A percentile compares a stretch with the other conserved stretches of the same genome.
phyloP scores from a whole-genome alignment of 2,113 vertebrate genomes.

The Saguinus midas region DNA sequence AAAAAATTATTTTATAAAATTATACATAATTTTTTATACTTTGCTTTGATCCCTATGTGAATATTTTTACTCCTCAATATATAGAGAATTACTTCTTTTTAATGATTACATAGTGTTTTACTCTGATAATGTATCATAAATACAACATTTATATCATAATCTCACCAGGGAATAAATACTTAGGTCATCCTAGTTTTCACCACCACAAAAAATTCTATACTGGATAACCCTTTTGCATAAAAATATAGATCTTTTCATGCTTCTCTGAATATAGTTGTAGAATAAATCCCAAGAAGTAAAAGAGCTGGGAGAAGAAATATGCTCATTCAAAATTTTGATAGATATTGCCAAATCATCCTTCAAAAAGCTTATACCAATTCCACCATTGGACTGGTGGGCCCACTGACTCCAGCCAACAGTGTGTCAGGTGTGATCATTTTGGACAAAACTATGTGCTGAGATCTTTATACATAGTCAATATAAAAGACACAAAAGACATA shows the following conservation, averaged over 20 bases:
- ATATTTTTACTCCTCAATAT: not conserved
- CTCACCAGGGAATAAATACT: not conserved
- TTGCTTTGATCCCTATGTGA: not conserved
- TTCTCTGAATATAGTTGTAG: not conserved
- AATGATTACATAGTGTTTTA: not conserved
- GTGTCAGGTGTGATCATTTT: not conserved
- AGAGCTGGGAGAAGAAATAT: not conserved
- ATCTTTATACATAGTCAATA: not conserved
- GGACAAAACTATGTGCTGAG: not conserved
- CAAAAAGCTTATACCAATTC: not conserved
- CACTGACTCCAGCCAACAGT: not conserved
- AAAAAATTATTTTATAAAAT: slow-evolving; percentile 15
- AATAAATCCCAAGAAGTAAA: slow-evolving; percentile 20
- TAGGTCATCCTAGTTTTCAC: not conserved
- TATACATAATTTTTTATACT: not conserved
- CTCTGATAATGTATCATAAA: not conserved
- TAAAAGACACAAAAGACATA: not conserved
- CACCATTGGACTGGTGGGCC: not conserved
- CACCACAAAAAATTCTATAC: not conserved
- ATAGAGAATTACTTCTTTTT: not conserved
- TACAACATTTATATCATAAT: not conserved
- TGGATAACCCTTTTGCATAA: not conserved
- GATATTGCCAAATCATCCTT: not conserved
- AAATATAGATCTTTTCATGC: not conserved
- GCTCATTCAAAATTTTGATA: not conserved